Evolutionary conservation across 2,888 invertebrate species (phyloP).

Genomic region (Cryptus armator): DNA sequence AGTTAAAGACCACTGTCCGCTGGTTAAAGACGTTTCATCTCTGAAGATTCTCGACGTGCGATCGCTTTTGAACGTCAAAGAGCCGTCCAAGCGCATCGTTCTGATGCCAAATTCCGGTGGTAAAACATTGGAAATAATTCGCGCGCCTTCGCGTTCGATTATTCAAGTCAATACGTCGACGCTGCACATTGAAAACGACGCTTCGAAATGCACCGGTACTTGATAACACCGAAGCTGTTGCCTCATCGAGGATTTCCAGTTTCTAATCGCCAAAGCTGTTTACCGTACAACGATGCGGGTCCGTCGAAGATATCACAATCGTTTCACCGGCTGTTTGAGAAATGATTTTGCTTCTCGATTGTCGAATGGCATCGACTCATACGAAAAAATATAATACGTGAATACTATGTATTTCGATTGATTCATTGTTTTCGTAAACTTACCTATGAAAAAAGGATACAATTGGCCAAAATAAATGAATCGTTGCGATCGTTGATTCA

Average conservation of each 20-base stretch:
- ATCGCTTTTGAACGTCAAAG: slow-evolving; percentile 68
- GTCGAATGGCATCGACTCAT: neutral
- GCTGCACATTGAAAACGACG: slow-evolving; percentile 75
- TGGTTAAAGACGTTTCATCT: slow-evolving; percentile 74
- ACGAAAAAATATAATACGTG: neutral
- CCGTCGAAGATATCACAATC: neutral
- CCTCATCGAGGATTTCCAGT: slow-evolving; percentile 25
- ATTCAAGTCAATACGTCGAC: slow-evolving; percentile 77
- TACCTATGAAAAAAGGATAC: neutral
- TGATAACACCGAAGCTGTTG: slow-evolving; percentile 64
- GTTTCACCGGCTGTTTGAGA: neutral
- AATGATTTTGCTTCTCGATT: neutral
- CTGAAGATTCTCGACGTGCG: slow-evolving; percentile 75
- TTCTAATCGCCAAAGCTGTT: neutral
- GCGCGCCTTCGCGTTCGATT: slow-evolving; percentile 72
- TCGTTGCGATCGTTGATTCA: neutral
- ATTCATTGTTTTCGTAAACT: neutral
- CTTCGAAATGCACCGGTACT: slow-evolving; percentile 76
- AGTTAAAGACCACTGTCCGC: slow-evolving; percentile 59
- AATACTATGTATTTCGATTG: neutral
- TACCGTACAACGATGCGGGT: slow-evolving; percentile 9
- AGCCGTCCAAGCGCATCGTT: slow-evolving; percentile 73
- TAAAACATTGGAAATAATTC: slow-evolving; percentile 66
- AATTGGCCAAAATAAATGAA: neutral
- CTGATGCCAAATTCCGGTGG: slow-evolving; percentile 73